phyloP scores from a whole-genome alignment of 2,888 invertebrate species.

The Diabrotica balteata region DNA sequence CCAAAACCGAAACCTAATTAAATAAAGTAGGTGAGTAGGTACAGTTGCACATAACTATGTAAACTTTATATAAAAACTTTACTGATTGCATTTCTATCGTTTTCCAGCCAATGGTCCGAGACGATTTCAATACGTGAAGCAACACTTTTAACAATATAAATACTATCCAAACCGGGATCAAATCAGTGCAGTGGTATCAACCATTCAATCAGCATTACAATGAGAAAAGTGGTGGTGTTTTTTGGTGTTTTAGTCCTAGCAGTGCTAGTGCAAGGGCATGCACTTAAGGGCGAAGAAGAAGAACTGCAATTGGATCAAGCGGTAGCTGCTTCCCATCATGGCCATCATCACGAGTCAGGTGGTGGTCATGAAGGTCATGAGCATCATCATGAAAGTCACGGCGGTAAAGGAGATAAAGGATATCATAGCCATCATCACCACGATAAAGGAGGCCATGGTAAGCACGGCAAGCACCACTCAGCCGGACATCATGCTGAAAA shows the following conservation, averaged over 20 bases:
- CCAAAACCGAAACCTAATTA: slow-evolving; percentile 5
- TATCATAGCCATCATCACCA: slow-evolving; percentile 76
- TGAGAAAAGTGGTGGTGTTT: slow-evolving; percentile 52
- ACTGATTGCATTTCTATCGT: slow-evolving; percentile 43
- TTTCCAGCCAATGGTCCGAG: slow-evolving; percentile 51
- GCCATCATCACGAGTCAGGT: slow-evolving; percentile 69
- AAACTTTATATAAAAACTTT: slow-evolving; percentile 36
- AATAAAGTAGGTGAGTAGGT: slow-evolving; percentile 19
- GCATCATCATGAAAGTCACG: slow-evolving; percentile 74
- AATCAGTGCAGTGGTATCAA: slow-evolving; percentile 38
- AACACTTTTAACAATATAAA: slow-evolving; percentile 48
- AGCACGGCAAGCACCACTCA: slow-evolving; percentile 79
- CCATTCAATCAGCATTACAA: slow-evolving; percentile 37
- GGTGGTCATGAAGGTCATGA: slow-evolving; percentile 75
- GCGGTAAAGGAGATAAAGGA: slow-evolving; percentile 82
- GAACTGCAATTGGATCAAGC: slow-evolving; percentile 56
- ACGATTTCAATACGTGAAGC: slow-evolving; percentile 45
- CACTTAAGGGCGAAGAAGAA: slow-evolving; percentile 28
- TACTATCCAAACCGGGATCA: slow-evolving; percentile 36
- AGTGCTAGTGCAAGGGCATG: slow-evolving; percentile 40
- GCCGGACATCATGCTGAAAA: slow-evolving; percentile 79
- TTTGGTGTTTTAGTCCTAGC: slow-evolving; percentile 44
- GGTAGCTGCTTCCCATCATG: slow-evolving; percentile 57
- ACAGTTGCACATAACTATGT: slow-evolving; percentile 38
- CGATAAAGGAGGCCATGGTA: slow-evolving; percentile 80